Percentiles rank a stretch among this genome's conserved stretches.
Evolutionary conservation across 2,888 invertebrate species (phyloP).

Genomic region (Julus scandinavius): DNA sequence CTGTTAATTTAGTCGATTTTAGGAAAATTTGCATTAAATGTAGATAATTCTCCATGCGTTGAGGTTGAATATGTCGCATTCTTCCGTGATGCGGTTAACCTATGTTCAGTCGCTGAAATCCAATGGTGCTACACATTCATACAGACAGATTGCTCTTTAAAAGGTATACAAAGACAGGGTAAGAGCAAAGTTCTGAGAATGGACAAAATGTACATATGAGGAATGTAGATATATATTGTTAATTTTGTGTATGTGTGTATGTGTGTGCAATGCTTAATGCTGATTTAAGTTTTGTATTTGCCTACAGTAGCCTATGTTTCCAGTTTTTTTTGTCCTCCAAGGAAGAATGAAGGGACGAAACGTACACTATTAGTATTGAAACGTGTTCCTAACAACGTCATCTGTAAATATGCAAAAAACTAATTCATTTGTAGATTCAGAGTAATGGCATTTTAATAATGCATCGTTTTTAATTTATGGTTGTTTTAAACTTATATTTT

Average conservation of each 20-base stretch:
- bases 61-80: not conserved
- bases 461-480: not conserved
- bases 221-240: slow-evolving; percentile 36
- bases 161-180: slow-evolving; percentile 42
- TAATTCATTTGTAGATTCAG: slow-evolving; percentile 19
- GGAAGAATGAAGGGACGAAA: not conserved
- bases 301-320: not conserved
- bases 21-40: not conserved
- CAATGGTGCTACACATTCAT: slow-evolving; percentile 33
- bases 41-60: not conserved
- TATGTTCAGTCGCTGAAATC: not conserved
- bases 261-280: not conserved
- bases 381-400: slow-evolving; percentile 35
- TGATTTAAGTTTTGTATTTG: slow-evolving; percentile 26
- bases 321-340: slow-evolving; percentile 6
- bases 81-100: not conserved
- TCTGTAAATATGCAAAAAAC: slow-evolving; percentile 42
- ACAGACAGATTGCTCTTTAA: slow-evolving; percentile 40
- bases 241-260: not conserved
- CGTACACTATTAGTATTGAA: slow-evolving; percentile 34
- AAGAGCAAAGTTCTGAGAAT: slow-evolving; percentile 43
- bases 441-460: slow-evolving; percentile 1
- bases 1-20: slow-evolving; percentile 13
- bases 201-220: not conserved
- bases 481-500: slow-evolving; percentile 1